These are phyloP conservation scores for Brachystomella parvula DNA, from an alignment of 1,140 invertebrate genomes.

Conservation along the genomic window DNA sequence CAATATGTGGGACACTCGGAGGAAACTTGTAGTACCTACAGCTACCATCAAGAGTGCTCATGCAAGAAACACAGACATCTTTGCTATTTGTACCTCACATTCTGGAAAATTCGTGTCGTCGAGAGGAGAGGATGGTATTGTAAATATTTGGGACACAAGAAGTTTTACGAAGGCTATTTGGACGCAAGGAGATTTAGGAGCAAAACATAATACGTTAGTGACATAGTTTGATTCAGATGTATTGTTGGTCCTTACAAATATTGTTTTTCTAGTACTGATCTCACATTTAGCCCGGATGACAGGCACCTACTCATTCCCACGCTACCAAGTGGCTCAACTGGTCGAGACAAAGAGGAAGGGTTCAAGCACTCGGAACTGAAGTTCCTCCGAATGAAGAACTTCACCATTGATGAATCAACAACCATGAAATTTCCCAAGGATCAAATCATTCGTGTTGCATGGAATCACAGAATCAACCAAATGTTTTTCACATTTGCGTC, in stretches of 20 bases:
- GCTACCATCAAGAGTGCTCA: conserved; percentile 61
- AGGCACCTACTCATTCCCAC: conserved; percentile 26
- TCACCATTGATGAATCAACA: conserved; percentile 15
- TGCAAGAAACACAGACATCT: conserved; percentile 68
- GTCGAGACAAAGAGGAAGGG: conserved; percentile 24
- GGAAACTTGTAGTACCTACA: conserved; percentile 47
- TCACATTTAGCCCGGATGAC: conserved; percentile 90
- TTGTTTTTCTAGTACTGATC: conserved; percentile 65
- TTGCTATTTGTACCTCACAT: conserved; percentile 80
- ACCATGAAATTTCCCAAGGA: conserved; percentile 25
- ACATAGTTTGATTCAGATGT: conserved; percentile 6
- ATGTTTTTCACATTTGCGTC: conserved; percentile 88
- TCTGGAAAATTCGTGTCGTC: conserved; percentile 69
- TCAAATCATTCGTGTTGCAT: conserved; percentile 71
- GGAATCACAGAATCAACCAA: conserved; percentile 97
- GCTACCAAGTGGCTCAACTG: conserved; percentile 24
- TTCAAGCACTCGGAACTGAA: conserved; percentile 32
- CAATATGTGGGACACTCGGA: conserved; percentile 93
- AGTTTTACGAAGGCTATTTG: conserved; percentile 71
- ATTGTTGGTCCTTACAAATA: background rate
- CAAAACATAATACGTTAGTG: conserved; percentile 63
- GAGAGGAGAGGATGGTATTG: conserved; percentile 79
- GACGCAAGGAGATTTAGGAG: conserved; percentile 61
- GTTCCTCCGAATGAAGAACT: conserved; percentile 24
- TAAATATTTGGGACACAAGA: conserved; percentile 92